A percentile compares a stretch with the other conserved stretches of the same genome.
Conservation (phyloP, 2,888 invertebrate genomes). For the Polietes domitor region DNA sequence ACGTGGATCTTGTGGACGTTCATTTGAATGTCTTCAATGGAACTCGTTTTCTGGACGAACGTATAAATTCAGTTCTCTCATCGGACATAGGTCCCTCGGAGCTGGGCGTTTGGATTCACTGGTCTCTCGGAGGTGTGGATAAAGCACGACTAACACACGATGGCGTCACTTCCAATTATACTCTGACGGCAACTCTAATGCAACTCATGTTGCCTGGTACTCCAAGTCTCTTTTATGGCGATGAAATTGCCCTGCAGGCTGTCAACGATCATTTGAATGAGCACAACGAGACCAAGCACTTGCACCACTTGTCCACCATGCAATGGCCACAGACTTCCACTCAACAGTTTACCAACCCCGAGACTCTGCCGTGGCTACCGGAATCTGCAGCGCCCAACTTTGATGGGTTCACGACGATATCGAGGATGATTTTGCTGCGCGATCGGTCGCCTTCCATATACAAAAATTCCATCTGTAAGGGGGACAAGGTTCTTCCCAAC, state of each 20-base stretch:
- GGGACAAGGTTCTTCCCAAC: conserved; percentile 84
- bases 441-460: conserved; percentile 87
- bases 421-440: conserved; percentile 84
- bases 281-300: conserved; percentile 83
- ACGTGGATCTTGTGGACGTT: conserved; percentile 88
- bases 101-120: conserved; percentile 89
- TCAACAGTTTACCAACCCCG: conserved; percentile 81
- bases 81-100: conserved; percentile 83
- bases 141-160: conserved; percentile 82
- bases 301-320: conserved; percentile 88
- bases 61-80: conserved; percentile 83
- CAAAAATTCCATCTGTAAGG: conserved; percentile 86
- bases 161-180: conserved; percentile 83
- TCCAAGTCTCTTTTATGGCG: conserved; percentile 94
- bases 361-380: conserved; percentile 86
- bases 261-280: conserved; percentile 82
- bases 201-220: conserved; percentile 93
- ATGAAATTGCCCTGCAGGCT: conserved; percentile 90
- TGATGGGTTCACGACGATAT: conserved; percentile 83
- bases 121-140: conserved; percentile 87
- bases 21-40: conserved; percentile 84
- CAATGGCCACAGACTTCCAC: conserved; percentile 82
- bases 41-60: conserved; percentile 83
- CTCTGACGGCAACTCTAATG: conserved; percentile 86
- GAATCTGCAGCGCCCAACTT: conserved; percentile 82